Base-by-base conservation (phyloP, 2,113 vertebrate species). In the Catagonus wagneri region DNA sequence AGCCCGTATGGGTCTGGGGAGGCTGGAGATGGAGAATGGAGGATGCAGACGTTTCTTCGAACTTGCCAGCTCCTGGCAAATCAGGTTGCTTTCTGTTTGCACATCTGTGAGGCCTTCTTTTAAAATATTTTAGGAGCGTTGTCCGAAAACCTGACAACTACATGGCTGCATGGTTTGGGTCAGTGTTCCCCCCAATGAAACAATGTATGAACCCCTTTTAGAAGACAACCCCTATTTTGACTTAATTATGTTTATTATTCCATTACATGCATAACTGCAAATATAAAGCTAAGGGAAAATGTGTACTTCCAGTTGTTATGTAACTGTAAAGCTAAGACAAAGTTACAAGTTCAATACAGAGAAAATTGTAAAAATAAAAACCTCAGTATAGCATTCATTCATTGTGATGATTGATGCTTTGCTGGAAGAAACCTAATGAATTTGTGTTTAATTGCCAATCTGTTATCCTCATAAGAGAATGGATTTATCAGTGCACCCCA, bases 1-100 rank as follows among this genome's bases (percentile, higher is more conserved):
- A 88, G 83, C 22, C 15, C 5, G 13, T 89, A 11, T 39, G 16
- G 3, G 4, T 93, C 36, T 17, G 12, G 90, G 76, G 32, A 68
- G 83, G 90, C 16, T 27, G 32, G 29, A 63, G 23, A 1, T 0
- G 27, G 17, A 0, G 10, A 15, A 22, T 0, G 0, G 16, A 3
- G 39, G 95, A 75, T 32, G 76, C 0, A 19, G 94, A 74, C 66
- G 3, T 52, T 11, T 20, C 14, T 74, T 22, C 22, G 11, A 1
- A 0, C 65, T 19, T 25, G 44, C 32, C 16, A 39, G 7, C 16
- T 32, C 22, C 27, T 22, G 74, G 3, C 17, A 1, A 3, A 14
- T 20, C 16, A 29, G 34, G 20, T 6, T 34, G 20, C 52, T 74
- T 8, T 44, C 81, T 34, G 68, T 6, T 3, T 32, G 66, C 27